Conservation (phyloP, 2,797 vertebrate species). For the Triplophysa bombifrons region DNA sequence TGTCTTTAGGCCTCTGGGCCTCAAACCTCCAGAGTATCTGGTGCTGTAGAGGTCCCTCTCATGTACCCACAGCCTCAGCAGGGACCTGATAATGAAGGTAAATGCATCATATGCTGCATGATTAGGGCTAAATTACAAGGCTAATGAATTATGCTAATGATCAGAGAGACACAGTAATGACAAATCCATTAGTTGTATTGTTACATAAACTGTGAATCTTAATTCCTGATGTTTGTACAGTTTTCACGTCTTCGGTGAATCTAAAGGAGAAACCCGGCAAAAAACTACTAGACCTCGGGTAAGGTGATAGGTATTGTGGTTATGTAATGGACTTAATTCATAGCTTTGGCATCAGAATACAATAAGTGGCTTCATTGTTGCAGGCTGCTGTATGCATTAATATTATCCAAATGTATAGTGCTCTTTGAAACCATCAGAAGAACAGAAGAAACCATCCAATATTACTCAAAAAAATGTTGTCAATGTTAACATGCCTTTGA, state of each 20-base stretch:
- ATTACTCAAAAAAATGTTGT: not conserved
- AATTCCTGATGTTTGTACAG: constrained; percentile 51
- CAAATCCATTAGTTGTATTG: not conserved
- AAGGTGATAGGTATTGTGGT: constrained; percentile 58
- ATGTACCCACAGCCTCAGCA: constrained; percentile 68
- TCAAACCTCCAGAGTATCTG: constrained; percentile 67
- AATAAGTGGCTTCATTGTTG: too few species aligned
- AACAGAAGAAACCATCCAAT: not conserved
- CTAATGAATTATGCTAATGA: constrained; percentile 26
- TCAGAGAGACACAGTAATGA: not conserved
- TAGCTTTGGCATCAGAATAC: too few species aligned
- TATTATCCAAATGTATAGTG: too few species aligned
- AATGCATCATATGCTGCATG: constrained; percentile 13
- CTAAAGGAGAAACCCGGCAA: constrained; percentile 78
- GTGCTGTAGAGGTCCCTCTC: constrained; percentile 74
- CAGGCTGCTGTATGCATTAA: too few species aligned
- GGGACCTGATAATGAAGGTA: constrained; percentile 56
- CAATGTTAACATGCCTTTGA: constrained; percentile 4
- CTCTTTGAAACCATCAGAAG: too few species aligned
- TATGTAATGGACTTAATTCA: not conserved
- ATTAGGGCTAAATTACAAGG: constrained; percentile 8
- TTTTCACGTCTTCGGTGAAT: constrained; percentile 68
- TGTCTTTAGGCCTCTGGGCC: constrained; percentile 55
- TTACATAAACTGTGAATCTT: not conserved
- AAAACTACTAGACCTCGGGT: constrained; percentile 81